Conservation (phyloP, 2,797 vertebrate genomes). For the Cyprinella venusta region DNA sequence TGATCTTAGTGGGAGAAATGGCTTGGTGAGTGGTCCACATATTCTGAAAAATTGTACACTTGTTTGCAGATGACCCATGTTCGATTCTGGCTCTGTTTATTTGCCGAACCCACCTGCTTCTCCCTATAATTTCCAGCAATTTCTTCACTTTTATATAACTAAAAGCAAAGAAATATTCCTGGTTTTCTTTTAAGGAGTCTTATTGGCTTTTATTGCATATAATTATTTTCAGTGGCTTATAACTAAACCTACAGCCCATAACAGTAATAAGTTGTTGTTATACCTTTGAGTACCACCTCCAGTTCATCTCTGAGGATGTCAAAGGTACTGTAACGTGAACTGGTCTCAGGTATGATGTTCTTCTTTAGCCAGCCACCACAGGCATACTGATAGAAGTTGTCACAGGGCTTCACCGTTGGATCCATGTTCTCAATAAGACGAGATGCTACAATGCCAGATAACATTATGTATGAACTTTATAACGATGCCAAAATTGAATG, state of each 20-base stretch:
- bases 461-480: background rate
- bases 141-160: background rate
- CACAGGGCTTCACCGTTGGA: slow-evolving; percentile 80
- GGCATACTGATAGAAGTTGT: slow-evolving; percentile 92
- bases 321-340: slow-evolving; percentile 92
- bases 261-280: background rate
- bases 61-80: too few relatives aligned
- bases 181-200: background rate
- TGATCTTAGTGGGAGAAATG: background rate
- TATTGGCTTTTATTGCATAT: background rate
- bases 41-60: background rate
- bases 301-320: slow-evolving; percentile 92
- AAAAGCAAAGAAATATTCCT: background rate
- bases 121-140: background rate
- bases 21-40: background rate
- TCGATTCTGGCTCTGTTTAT: background rate
- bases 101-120: background rate
- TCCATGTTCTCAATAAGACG: slow-evolving; percentile 96
- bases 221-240: background rate
- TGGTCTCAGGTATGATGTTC: slow-evolving; percentile 94
- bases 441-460: slow-evolving; percentile 78
- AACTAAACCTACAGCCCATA: background rate
- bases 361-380: slow-evolving; percentile 95
- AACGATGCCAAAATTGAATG: background rate
- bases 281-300: slow-evolving; percentile 95